Evolutionary conservation across 2,113 vertebrate genomes (phyloP), one percentile per base, ranked within the genome.

Genomic region (Pachycephala philippinensis): DNA sequence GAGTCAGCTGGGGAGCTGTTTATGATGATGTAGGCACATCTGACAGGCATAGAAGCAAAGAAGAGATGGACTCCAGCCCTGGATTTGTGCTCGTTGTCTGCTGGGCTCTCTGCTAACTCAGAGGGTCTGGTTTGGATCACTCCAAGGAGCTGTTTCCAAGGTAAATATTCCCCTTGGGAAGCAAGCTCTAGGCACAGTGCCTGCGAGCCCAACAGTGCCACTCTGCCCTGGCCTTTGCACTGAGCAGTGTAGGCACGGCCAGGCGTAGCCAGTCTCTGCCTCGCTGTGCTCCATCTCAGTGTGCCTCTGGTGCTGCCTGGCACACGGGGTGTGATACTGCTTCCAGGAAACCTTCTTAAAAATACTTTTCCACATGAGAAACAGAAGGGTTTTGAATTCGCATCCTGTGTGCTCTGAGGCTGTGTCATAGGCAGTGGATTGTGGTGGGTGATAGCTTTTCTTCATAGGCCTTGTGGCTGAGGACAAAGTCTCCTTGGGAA

Each of bases 191-290:
- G 26, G 47, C 30, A 6, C 1, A 1, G 35, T 57, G 60, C 47
- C 86, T 24, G 7, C 13, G 27, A 61, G 19, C 31, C 77, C 81
- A 69, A 37, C 13, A 26, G 37, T 86, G 68, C 68, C 44, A 3
- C 35, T 50, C 49, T 83, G 39, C 33, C 35, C 52, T 63, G 64
- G 39, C 23, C 63, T 56, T 76, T 31, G 16, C 61, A n/a, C 8
- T 49, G 71, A 75, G 52, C 42, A 33, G 8, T 0, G 0, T 6
- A 37, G 60, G 45, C 56, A 85, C 0, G 1, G 50, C 40, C 28
- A 33, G 61, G 56, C 17, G 22, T 23, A 71, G 44, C 26, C 39
- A 13, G 23, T 6, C 33, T 71, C 63, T 30, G 66, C 56, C 47
- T 86, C 47, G n/a, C 76, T 71, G 30, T 37, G 35, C 66, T 64